Evolutionary conservation across 1,140 invertebrate species (phyloP).

Genomic region (Andrena cerasifolii): DNA sequence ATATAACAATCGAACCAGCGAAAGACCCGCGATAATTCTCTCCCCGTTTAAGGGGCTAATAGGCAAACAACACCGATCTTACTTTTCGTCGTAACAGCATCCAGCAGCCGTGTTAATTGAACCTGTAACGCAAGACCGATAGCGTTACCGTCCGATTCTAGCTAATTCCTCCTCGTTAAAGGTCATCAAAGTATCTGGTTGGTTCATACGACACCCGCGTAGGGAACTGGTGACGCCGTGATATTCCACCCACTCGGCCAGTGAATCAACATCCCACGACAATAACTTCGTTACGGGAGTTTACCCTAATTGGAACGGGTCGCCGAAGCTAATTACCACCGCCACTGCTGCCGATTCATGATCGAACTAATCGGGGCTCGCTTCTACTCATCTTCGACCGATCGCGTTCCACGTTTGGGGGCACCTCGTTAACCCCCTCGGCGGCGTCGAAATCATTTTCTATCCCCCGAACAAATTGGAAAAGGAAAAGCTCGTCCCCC

Average conservation of each 20-base stretch:
- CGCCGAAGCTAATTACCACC: constrained; percentile 49
- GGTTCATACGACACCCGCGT: constrained; percentile 63
- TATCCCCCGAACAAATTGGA: not conserved
- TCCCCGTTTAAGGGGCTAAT: constrained; percentile 51
- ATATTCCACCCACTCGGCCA: constrained; percentile 52
- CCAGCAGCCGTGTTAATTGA: not conserved
- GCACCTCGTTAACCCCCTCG: constrained; percentile 1
- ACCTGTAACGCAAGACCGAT: constrained; percentile 73
- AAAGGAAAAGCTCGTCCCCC: not conserved
- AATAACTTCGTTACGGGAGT: constrained; percentile 63
- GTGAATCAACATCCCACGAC: constrained; percentile 57
- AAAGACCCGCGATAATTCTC: too few relatives aligned
- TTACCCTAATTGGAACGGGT: constrained; percentile 55
- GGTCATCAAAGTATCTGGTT: constrained; percentile 82
- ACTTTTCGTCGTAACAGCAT: constrained; percentile 45
- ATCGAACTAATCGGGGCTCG: constrained; percentile 30
- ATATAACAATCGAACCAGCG: too few relatives aligned
- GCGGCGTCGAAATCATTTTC: not conserved
- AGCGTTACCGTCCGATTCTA: constrained; percentile 73
- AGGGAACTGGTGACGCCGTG: constrained; percentile 46
- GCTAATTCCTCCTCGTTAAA: constrained; percentile 79
- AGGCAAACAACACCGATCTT: constrained; percentile 71
- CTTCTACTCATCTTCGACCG: constrained; percentile 10
- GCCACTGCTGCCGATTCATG: constrained; percentile 33
- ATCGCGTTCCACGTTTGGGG: constrained; percentile 11